phyloP scores from a whole-genome alignment of 1,140 invertebrate genomes.

The Protaetia brevitarsis region DNA sequence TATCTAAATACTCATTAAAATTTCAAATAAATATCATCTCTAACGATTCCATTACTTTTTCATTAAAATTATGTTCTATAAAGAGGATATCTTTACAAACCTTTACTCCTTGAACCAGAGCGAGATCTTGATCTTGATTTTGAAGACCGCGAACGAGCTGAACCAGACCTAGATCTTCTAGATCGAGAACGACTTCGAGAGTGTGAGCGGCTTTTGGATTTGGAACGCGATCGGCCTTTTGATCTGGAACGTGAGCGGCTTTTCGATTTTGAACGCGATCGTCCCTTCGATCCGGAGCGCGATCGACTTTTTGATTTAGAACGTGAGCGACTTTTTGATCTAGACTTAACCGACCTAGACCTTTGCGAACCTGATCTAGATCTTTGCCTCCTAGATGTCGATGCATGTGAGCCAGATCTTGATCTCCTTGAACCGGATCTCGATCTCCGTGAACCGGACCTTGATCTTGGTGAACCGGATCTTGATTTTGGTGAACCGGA shows the following conservation, averaged over 20 bases:
- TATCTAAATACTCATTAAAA: too few relatives aligned
- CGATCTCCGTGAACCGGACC: conserved; percentile 46
- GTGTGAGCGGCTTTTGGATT: conserved; percentile 31
- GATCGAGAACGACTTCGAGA: conserved; percentile 11
- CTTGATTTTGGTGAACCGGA: conserved; percentile 47
- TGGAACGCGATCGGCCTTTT: conserved; percentile 32
- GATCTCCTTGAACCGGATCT: conserved; percentile 42
- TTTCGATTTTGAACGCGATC: conserved; percentile 33
- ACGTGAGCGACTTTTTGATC: conserved; percentile 41
- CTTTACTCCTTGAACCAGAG: conserved; percentile 42
- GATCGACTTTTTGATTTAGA: conserved; percentile 26
- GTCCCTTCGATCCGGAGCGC: conserved; percentile 28
- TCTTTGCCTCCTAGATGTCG: conserved; percentile 46
- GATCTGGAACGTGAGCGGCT: conserved; percentile 31
- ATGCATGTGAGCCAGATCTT: conserved; percentile 40
- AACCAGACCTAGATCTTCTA: conserved; percentile 21
- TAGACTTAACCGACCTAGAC: conserved; percentile 44
- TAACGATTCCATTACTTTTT: too few relatives aligned
- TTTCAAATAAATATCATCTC: too few relatives aligned
- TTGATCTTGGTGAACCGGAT: conserved; percentile 46
- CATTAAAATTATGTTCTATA: not conserved
- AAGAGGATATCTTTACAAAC: conserved; percentile 3
- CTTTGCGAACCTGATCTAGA: too few relatives aligned
- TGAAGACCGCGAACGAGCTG: conserved; percentile 26
- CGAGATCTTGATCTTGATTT: conserved; percentile 36